Evolutionary conservation across 2,113 vertebrate genomes (phyloP), one percentile per base, ranked within the genome.

Genomic region (Anoplopoma fimbria): DNA sequence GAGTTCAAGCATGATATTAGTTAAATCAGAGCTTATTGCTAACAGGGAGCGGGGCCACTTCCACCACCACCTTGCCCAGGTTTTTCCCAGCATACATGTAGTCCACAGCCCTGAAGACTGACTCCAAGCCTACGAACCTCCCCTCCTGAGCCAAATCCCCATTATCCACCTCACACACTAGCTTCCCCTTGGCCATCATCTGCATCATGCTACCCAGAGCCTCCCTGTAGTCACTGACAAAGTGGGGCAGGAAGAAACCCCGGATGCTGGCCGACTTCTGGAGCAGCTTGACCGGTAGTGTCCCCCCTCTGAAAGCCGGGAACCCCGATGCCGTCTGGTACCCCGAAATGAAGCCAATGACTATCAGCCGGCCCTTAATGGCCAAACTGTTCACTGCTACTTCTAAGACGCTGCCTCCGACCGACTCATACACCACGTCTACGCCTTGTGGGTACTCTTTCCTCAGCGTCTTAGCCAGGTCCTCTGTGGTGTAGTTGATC

Each of bases 41-140:
- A 87, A 94, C 95, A 86, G 95, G 82, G 69, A 94, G 69, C 17
- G 88, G 96, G 86, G 94, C 91, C 91, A 99, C 92, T 86, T 98
- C 97, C 77, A 97, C 96, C 85, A 98, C 96, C 69, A 98, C 96
- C 93, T 99, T 99, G 79, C 98, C 97, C 82, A 95, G 93, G 94
- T 99, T 99, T 90, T 95, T 97, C 75, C 97, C 95, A 36, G 92
- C 92, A 88, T 98, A 99, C 97, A 99, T 96, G 93, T 98, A 96
- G 93, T 99, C 96, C 81, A 98, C 95, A 9, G 97, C 97, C 81
- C 93, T 94, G 95, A 97, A 98, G 55, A 98, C 90, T 0, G 97
- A 96, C 91, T 97, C 97, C 92, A 99, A 90, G 58, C 97, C 97
- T n/a, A 79, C 87, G 75, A 98, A 99, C 89, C 88, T 95, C 87